phyloP scores from a whole-genome alignment of 92 coral and sea anemone species.

The Zoanthus gigantus region DNA sequence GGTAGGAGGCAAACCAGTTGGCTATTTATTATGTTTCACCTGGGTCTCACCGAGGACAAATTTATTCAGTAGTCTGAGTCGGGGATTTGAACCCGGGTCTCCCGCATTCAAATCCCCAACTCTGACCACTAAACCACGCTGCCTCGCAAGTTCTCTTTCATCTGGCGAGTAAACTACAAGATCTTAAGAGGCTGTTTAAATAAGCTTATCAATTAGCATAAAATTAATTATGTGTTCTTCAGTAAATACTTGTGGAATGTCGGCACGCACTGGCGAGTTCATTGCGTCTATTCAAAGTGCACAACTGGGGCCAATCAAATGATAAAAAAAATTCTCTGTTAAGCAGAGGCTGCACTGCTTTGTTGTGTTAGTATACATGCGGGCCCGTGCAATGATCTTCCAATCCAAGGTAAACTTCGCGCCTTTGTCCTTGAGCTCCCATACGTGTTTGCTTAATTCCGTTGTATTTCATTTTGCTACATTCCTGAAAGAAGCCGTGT shows the following conservation, averaged over 20 bases:
- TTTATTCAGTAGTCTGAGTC: too few species aligned
- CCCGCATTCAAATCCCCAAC: too few species aligned
- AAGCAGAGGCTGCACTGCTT: neutral
- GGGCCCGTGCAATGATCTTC: neutral
- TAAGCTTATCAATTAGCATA: neutral
- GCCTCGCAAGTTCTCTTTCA: neutral
- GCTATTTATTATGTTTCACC: too few species aligned
- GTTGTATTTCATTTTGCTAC: neutral
- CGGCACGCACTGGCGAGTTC: neutral
- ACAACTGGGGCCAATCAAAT: neutral
- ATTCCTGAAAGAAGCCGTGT: constrained; percentile 8
- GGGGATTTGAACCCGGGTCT: too few species aligned
- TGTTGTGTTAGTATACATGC: neutral
- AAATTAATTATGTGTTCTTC: neutral
- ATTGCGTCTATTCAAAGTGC: neutral
- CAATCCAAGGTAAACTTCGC: neutral
- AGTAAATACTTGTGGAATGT: neutral
- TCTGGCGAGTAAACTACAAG: neutral
- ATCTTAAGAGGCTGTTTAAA: neutral
- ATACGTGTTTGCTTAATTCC: neutral
- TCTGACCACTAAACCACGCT: too few species aligned
- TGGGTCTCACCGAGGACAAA: too few species aligned
- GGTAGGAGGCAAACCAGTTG: too few species aligned
- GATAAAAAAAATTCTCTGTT: neutral
- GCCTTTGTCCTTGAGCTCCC: neutral